Conservation (phyloP, 1,140 invertebrate genomes). For the Anadara kagoshimensis region DNA sequence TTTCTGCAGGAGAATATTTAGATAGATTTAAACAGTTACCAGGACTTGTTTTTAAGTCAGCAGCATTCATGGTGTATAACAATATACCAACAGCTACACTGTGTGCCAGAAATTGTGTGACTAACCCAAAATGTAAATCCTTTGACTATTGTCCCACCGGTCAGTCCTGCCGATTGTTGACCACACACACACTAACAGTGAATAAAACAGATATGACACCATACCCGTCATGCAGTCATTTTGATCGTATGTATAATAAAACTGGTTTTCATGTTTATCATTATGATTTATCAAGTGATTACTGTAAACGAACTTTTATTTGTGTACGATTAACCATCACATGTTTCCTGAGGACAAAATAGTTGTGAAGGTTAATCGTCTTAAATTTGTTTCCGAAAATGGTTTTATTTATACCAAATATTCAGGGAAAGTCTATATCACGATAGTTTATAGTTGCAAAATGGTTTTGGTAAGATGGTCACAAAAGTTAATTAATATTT, state of each 20-base stretch:
- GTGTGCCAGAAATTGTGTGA: slow-evolving; percentile 47
- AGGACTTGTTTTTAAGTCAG: slow-evolving; percentile 30
- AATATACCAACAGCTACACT: slow-evolving; percentile 18
- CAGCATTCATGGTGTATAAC: slow-evolving; percentile 18
- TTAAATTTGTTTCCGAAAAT: no score
- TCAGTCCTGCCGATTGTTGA: slow-evolving; percentile 38
- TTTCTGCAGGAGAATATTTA: slow-evolving; percentile 43
- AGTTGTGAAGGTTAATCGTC: no score
- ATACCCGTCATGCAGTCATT: slow-evolving; percentile 43
- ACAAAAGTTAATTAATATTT: no score
- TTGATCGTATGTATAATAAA: slow-evolving; percentile 41
- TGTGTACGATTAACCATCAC: no score
- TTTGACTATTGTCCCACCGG: slow-evolving; percentile 51
- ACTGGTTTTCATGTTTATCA: background rate
- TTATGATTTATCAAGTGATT: no score
- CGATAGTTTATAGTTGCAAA: no score
- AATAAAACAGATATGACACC: slow-evolving; percentile 11
- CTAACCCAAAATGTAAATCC: slow-evolving; percentile 35
- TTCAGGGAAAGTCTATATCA: no score
- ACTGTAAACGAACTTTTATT: no score
- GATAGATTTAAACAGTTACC: slow-evolving; percentile 40
- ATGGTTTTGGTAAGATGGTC: no score
- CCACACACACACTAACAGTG: slow-evolving; percentile 43
- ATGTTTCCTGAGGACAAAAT: no score
- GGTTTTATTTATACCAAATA: no score